Conservation (phyloP, 2,113 vertebrate species). For the Vulpes ferrilata region DNA sequence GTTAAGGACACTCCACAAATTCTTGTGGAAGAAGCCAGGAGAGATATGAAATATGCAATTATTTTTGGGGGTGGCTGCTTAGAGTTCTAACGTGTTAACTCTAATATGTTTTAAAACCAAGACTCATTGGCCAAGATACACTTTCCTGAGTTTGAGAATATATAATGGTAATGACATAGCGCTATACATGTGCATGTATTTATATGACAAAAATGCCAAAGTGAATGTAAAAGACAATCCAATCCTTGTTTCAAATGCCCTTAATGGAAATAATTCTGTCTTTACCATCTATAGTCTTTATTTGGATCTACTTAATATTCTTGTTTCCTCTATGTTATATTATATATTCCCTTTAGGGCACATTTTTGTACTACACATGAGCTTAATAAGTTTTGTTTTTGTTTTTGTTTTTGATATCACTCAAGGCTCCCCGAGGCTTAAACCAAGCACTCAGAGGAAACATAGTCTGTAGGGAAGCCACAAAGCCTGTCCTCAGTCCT, state of each 20-base stretch:
- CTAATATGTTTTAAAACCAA: background rate
- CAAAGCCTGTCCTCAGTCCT: background rate
- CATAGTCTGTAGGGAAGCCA: background rate
- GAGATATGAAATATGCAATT: background rate
- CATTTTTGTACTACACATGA: background rate
- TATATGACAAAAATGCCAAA: background rate
- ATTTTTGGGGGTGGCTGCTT: background rate
- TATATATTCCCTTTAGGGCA: background rate
- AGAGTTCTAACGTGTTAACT: background rate
- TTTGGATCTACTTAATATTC: background rate
- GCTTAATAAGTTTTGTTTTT: background rate
- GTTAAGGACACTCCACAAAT: background rate
- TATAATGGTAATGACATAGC: background rate
- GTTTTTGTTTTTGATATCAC: background rate
- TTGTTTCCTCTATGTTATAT: background rate
- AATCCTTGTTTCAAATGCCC: background rate
- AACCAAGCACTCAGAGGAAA: background rate
- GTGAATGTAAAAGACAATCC: background rate
- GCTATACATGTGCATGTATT: background rate
- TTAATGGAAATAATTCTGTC: background rate
- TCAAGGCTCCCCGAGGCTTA: background rate
- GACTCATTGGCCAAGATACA: background rate
- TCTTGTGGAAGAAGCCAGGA: background rate
- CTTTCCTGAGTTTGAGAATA: background rate
- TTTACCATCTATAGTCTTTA: background rate